Percentiles rank a stretch among this genome's conserved stretches.
Conservation (phyloP, 2,113 vertebrate species). For the Penelope pileata region DNA sequence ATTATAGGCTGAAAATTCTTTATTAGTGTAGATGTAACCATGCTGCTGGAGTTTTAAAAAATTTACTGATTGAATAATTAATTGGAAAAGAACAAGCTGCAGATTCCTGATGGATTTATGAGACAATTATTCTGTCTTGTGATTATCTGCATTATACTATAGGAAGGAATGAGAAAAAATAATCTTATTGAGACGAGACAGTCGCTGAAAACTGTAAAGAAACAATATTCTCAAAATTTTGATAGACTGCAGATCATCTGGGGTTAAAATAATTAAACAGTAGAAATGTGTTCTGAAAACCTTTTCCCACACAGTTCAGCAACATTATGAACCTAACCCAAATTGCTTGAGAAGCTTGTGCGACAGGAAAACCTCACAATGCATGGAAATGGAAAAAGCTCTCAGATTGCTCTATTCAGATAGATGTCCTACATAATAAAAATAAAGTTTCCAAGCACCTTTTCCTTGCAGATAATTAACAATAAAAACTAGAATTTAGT, state of each 20-base stretch:
- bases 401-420: slow-evolving; percentile 38
- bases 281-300: slow-evolving; percentile 60
- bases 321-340: slow-evolving; percentile 18
- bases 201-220: slow-evolving; percentile 79
- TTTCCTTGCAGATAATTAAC: not conserved
- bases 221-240: slow-evolving; percentile 76
- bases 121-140: slow-evolving; percentile 98
- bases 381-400: slow-evolving; percentile 3
- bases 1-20: slow-evolving; percentile 98
- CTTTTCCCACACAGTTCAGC: slow-evolving; percentile 50
- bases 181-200: slow-evolving; percentile 83
- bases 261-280: slow-evolving; percentile 67
- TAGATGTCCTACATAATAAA: not conserved
- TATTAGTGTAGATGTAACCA: slow-evolving; percentile 97
- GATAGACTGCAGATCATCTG: slow-evolving; percentile 63
- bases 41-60: slow-evolving; percentile 96
- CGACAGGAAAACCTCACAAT: slow-evolving; percentile 19
- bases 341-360: not conserved
- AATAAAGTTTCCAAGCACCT: slow-evolving; percentile 15
- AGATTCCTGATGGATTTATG: slow-evolving; percentile 98
- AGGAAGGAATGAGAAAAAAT: slow-evolving; percentile 84
- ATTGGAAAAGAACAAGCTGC: slow-evolving; percentile 93
- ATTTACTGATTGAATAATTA: slow-evolving; percentile 96
- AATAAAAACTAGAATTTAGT: not conserved
- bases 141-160: slow-evolving; percentile 94